Evolutionary conservation across 37 sponge, comb jelly and placozoan species (phyloP), one percentile per base, ranked within the genome.

Genomic region (Cladorhizidae sp.): DNA sequence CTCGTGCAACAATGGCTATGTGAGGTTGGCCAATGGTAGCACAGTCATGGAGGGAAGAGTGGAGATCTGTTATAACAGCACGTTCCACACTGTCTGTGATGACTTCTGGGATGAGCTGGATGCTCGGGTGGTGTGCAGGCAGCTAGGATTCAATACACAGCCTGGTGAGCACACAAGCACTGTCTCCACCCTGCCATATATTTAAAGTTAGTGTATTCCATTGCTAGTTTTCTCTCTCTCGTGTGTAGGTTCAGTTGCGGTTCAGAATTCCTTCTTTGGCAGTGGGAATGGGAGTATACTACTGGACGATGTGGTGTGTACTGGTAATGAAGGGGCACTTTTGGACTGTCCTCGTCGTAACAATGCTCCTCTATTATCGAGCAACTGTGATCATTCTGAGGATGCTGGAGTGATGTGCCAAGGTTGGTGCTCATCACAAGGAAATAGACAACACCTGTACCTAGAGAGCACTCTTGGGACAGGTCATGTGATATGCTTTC

Each of bases 241-340:
- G 14, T 79, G 80, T 62, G 26, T 54, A 38, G 74, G 86, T 79
- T 0, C 7, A 29, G 61, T 59, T 59, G 15, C 61, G 3, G n/a
- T 59, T 8, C 36, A 15, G 39, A 67, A 67, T 67, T 32, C 68
- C 33, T 67, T 28, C 12, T 59, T 28, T 59, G 61, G 61, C 61
- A 28, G 61, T 23, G 61, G 61, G 61, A 59, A 18, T 59, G 61
- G 61, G 12, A 59, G 61, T 28, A 59, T 59, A 28, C 18, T 59
- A 59, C 12, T 59, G 61, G 61, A 59, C 12, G 61, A 59, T 59
- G n/a, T 59, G 61, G 12, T 26, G n/a, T 59, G 61, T 18, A 59
- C 26, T 28, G 61, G 61, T 28, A 59, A 59, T 59, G 61, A 59
- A 26, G 61, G 3, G 61, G 3, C n/a, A 6, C 28, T 59, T 28